Percentiles rank a stretch among this genome's conserved stretches.
phyloP scores from a whole-genome alignment of 2,797 vertebrate species.

The Decapterus maruadsi region DNA sequence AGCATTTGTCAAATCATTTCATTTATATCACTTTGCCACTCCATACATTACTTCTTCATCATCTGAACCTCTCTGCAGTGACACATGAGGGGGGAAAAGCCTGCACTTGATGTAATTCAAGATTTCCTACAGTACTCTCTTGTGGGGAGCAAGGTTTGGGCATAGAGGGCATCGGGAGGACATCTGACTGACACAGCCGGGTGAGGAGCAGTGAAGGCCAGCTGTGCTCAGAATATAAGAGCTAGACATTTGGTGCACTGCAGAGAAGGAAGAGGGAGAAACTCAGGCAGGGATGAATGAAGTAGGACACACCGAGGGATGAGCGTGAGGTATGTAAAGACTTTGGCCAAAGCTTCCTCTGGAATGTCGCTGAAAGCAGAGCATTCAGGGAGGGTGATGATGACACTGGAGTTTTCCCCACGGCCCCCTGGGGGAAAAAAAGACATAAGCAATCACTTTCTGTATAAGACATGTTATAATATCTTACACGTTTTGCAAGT shows the following conservation, averaged over 20 bases:
- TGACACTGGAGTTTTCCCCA: conserved; percentile 93
- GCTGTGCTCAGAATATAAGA: conserved; percentile 73
- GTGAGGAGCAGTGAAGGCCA: conserved; percentile 43
- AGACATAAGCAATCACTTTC: not conserved
- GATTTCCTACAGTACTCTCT: not conserved
- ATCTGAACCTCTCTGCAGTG: not conserved
- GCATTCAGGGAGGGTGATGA: conserved; percentile 96
- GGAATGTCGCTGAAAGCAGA: conserved; percentile 92
- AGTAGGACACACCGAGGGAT: conserved; percentile 89
- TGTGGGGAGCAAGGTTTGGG: conserved; percentile 22
- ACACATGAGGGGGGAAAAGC: not conserved
- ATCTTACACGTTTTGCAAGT: no score
- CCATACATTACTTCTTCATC: not conserved
- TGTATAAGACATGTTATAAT: not conserved
- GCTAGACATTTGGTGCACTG: conserved; percentile 71
- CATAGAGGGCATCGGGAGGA: conserved; percentile 46
- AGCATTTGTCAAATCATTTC: not conserved
- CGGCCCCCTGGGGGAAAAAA: conserved; percentile 87
- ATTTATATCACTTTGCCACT: conserved; percentile 3
- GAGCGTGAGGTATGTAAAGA: conserved; percentile 92
- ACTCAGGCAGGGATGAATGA: conserved; percentile 11
- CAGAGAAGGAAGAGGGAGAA: conserved; percentile 65
- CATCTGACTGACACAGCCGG: conserved; percentile 47
- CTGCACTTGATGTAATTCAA: not conserved
- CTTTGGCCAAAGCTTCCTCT: conserved; percentile 90